Conservation (phyloP, 2,113 vertebrate species). For the Puntigrus tetrazona region DNA sequence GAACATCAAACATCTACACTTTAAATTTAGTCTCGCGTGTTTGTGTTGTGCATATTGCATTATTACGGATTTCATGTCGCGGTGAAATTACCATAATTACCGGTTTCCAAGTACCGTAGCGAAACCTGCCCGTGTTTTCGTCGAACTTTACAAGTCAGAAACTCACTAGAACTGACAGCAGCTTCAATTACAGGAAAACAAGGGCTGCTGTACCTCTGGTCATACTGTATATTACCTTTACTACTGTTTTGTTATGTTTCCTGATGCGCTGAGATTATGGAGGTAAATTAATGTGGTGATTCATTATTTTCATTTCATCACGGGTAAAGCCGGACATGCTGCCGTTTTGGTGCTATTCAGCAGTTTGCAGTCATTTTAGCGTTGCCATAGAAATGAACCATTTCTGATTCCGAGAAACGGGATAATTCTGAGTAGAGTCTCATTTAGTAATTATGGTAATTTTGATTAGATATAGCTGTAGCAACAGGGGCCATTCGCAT, state of each 20-base stretch:
- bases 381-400: not conserved
- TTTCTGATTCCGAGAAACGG: not conserved
- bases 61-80: not conserved
- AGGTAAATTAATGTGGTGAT: not conserved
- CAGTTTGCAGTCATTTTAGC: not conserved
- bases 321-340: not conserved
- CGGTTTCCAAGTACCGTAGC: not conserved
- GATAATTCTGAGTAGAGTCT: not conserved
- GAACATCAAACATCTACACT: constrained; percentile 36
- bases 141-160: not conserved
- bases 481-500: not conserved
- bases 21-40: not conserved
- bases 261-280: not conserved
- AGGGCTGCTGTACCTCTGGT: not conserved
- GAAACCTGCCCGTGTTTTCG: not conserved
- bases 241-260: not conserved
- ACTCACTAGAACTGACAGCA: not conserved
- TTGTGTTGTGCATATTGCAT: not conserved
- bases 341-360: not conserved
- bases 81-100: constrained; percentile 5
- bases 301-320: not conserved
- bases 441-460: not conserved
- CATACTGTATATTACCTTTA: not conserved
- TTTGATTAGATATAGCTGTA: not conserved
- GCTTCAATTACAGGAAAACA: not conserved